Percentiles rank a stretch among this genome's conserved stretches.
Evolutionary conservation across 2,797 vertebrate genomes (phyloP).

Genomic region (Lepilemur ruficaudatus): DNA sequence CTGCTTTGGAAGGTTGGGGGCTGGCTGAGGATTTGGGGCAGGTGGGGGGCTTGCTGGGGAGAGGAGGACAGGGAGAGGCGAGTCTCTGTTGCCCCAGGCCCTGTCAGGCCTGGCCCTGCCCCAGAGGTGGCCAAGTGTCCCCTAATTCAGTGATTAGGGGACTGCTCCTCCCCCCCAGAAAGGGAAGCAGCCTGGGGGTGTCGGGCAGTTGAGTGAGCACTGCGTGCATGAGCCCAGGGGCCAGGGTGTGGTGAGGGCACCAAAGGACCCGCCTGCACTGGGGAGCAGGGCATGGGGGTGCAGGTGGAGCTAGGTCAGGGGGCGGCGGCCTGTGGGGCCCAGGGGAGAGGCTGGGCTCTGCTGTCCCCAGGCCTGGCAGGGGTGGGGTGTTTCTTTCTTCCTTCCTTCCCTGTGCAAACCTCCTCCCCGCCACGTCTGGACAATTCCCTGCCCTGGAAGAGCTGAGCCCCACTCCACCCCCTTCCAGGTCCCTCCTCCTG

Average conservation of each 20-base stretch:
- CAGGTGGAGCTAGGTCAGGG: background rate
- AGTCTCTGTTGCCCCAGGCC: background rate
- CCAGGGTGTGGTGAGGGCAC: fast-evolving
- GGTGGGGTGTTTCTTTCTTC: background rate
- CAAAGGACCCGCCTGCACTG: too few species aligned
- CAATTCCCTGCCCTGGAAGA: background rate
- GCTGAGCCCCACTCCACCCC: too few species aligned
- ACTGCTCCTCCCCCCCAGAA: background rate
- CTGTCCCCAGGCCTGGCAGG: background rate
- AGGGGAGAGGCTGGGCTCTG: too few species aligned
- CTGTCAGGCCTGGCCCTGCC: background rate
- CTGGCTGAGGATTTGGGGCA: background rate
- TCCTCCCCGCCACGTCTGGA: background rate
- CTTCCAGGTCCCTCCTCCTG: background rate
- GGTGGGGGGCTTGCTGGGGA: background rate
- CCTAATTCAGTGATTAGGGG: background rate
- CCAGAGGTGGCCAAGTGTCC: background rate
- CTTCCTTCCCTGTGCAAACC: background rate
- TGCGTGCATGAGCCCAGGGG: background rate
- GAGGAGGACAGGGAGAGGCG: background rate
- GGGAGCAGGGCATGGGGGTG: background rate
- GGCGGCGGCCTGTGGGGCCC: fast-evolving
- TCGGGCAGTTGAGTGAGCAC: background rate
- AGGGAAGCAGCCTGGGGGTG: background rate
- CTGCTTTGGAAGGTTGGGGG: too few species aligned